A percentile compares a stretch with the other conserved stretches of the same genome.
These are phyloP conservation scores for Melangyna quadrimaculata DNA, from an alignment of 2,888 invertebrate genomes.

Conservation along the genomic window DNA sequence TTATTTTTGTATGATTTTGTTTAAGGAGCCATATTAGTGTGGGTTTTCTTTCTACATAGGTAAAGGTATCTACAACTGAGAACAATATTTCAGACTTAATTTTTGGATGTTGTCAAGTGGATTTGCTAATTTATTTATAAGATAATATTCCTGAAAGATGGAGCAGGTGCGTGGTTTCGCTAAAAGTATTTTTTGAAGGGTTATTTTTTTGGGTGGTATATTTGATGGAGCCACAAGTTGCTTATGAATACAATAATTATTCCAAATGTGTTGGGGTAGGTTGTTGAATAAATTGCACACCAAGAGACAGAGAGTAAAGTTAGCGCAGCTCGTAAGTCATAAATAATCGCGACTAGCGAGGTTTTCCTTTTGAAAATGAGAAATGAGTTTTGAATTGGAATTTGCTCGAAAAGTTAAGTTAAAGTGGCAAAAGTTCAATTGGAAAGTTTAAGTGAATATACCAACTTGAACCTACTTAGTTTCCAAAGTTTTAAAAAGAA, in stretches of 20 bases:
- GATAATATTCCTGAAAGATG: neutral
- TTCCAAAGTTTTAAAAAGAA: neutral
- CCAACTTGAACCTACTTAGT: neutral
- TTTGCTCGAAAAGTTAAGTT: neutral
- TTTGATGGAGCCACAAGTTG: constrained; percentile 29
- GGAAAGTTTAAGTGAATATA: constrained; percentile 5
- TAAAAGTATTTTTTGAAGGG: constrained; percentile 21
- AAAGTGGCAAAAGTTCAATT: neutral
- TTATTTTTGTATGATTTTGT: neutral
- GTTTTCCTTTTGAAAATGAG: constrained; percentile 1
- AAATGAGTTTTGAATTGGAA: constrained; percentile 21
- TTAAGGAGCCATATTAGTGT: neutral
- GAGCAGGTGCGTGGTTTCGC: constrained; percentile 27
- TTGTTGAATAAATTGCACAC: constrained; percentile 10
- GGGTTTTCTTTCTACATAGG: neutral
- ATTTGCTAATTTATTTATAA: constrained; percentile 39
- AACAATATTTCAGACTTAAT: constrained; percentile 13
- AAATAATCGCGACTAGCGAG: neutral
- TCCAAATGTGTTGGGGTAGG: constrained; percentile 35
- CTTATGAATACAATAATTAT: neutral
- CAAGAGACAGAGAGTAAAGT: neutral
- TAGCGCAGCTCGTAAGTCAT: neutral
- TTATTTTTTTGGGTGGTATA: constrained; percentile 3
- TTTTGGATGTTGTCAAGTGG: neutral
- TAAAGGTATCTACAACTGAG: neutral